These are phyloP conservation scores for Xiphorhynchus erythropygius DNA, from an alignment of 2,797 vertebrate genomes.

Conservation along the genomic window DNA sequence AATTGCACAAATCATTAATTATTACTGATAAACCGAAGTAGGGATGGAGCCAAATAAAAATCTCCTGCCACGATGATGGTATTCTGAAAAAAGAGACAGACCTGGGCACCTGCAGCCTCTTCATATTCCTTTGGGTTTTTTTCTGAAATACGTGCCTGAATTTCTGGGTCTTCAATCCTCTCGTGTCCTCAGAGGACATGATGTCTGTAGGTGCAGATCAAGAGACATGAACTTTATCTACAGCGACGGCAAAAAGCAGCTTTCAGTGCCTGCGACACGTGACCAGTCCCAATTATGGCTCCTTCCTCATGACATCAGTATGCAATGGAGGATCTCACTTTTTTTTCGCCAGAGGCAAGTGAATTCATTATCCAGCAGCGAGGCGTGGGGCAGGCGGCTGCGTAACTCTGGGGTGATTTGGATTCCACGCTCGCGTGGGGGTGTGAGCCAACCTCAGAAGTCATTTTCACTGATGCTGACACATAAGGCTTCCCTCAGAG, in stretches of 20 bases:
- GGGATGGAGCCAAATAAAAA: constrained; percentile 32
- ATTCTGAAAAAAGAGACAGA: not conserved
- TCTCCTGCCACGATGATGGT: not conserved
- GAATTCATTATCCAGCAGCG: constrained; percentile 87
- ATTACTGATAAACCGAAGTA: constrained; percentile 47
- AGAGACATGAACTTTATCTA: constrained; percentile 1
- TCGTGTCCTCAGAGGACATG: accelerated
- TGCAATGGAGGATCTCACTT: constrained; percentile 83
- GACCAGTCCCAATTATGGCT: constrained; percentile 75
- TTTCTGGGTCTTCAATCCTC: not conserved
- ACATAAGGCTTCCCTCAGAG: constrained; percentile 72
- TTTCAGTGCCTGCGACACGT: not conserved
- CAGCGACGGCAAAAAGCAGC: not conserved
- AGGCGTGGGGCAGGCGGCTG: constrained; percentile 79
- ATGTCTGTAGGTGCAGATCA: not conserved
- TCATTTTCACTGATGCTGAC: constrained; percentile 75
- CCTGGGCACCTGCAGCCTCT: not conserved
- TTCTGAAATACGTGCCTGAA: not conserved
- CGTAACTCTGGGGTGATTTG: constrained; percentile 87
- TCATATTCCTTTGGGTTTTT: not conserved
- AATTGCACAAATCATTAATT: constrained; percentile 32
- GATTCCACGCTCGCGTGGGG: constrained; percentile 82
- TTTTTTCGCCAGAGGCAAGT: constrained; percentile 91
- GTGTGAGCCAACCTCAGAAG: constrained; percentile 78
- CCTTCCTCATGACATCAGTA: constrained; percentile 87